Percentiles rank a stretch among this genome's conserved stretches.
Conservation (phyloP, 2,888 invertebrate genomes). For the Julus scandinavius region DNA sequence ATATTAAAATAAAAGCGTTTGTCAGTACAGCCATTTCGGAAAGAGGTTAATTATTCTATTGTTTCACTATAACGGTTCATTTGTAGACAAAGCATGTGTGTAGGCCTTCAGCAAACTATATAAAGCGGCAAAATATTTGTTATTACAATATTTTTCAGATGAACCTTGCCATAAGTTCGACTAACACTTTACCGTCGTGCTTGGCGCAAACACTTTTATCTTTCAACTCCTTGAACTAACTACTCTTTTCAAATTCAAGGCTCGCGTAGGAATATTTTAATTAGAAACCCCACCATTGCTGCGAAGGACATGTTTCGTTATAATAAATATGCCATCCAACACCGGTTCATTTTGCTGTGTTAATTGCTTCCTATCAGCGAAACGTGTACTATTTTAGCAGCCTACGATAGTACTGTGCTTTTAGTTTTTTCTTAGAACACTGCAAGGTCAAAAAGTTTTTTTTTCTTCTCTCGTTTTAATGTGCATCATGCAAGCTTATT, state of each 20-base stretch:
- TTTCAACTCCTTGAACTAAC: constrained; percentile 38
- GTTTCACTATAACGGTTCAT: background rate
- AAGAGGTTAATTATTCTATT: background rate
- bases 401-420: background rate
- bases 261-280: background rate
- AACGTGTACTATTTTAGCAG: background rate
- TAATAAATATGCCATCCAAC: background rate
- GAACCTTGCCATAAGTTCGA: background rate
- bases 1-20: too few species aligned
- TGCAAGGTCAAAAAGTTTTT: constrained; percentile 3
- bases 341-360: background rate
- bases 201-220: background rate
- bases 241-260: constrained; percentile 43
- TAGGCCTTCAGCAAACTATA: background rate
- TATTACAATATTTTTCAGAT: constrained; percentile 21
- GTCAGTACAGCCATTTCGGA: too few species aligned
- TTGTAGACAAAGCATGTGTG: background rate
- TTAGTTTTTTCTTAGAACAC: background rate
- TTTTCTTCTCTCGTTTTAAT: background rate
- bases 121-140: background rate
- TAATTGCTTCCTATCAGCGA: background rate
- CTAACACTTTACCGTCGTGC: background rate
- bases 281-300: background rate
- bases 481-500: background rate
- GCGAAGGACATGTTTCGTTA: constrained; percentile 20